phyloP scores from a whole-genome alignment of 2,888 invertebrate species.

The Drosophila kuntzei region DNA sequence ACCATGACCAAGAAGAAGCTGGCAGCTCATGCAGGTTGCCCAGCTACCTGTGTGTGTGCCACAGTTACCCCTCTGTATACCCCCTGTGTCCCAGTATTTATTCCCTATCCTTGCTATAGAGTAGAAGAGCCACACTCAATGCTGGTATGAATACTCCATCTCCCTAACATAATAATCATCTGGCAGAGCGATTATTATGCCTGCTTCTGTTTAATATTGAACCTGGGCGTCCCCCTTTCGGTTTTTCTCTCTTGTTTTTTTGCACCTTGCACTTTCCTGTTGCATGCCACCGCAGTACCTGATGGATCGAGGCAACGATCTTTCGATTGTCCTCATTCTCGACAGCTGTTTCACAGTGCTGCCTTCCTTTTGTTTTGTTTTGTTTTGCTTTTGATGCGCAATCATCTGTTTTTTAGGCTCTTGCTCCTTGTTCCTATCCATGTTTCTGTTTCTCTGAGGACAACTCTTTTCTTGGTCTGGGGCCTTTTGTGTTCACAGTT shows the following conservation, averaged over 20 bases:
- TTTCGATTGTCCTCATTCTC: slow-evolving; percentile 48
- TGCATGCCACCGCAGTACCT: slow-evolving; percentile 45
- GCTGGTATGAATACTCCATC: slow-evolving; percentile 24
- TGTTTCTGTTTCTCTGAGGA: slow-evolving; percentile 18
- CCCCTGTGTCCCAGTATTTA: slow-evolving; percentile 6
- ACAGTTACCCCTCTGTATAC: not conserved
- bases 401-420: slow-evolving; percentile 53
- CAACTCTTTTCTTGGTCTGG: slow-evolving; percentile 38
- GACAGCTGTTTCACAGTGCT: slow-evolving; percentile 73
- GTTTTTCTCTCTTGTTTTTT: slow-evolving; percentile 39
- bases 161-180: slow-evolving; percentile 65
- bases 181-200: slow-evolving; percentile 63
- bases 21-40: slow-evolving; percentile 46
- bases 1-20: slow-evolving; percentile 22
- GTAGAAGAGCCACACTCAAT: slow-evolving; percentile 13
- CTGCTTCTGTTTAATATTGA: slow-evolving; percentile 73
- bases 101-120: slow-evolving; percentile 7
- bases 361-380: slow-evolving; percentile 51
- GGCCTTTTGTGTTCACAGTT: slow-evolving; percentile 59
- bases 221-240: slow-evolving; percentile 36
- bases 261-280: slow-evolving; percentile 75
- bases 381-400: slow-evolving; percentile 47
- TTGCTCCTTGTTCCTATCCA: slow-evolving; percentile 20
- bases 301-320: slow-evolving; percentile 27
- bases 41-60: slow-evolving; percentile 46